phyloP scores from a whole-genome alignment of 1,140 invertebrate genomes.

The Drosophila takahashii region DNA sequence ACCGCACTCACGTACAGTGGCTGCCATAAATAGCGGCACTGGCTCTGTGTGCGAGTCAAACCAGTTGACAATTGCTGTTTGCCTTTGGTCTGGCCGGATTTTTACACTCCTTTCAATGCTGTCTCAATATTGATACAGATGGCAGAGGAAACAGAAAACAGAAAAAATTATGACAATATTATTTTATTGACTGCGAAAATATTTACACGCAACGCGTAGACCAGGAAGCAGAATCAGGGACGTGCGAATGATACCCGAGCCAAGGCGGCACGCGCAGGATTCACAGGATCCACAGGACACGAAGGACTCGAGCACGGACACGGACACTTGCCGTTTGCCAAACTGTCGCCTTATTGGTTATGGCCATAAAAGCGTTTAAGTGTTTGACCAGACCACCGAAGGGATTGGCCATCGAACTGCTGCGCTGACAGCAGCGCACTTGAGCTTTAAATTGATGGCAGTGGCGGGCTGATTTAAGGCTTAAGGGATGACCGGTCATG shows the following conservation, averaged over 20 bases:
- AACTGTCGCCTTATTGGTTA: conserved; percentile 68
- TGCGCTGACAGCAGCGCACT: conserved; percentile 12
- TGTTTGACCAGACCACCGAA: conserved; percentile 32
- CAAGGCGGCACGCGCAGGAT: conserved; percentile 57
- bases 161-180: conserved; percentile 80
- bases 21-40: conserved; percentile 53
- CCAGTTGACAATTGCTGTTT: conserved; percentile 51
- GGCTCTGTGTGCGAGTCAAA: conserved; percentile 17
- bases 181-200: conserved; percentile 83
- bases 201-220: conserved; percentile 72
- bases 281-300: conserved; percentile 18
- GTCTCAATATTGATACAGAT: conserved; percentile 72
- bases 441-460: conserved; percentile 46
- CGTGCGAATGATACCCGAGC: conserved; percentile 49
- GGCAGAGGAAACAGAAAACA: conserved; percentile 10
- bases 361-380: conserved; percentile 66
- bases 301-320: conserved; percentile 17
- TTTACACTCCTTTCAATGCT: conserved; percentile 73
- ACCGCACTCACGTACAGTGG: conserved; percentile 51
- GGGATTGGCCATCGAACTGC: conserved; percentile 20
- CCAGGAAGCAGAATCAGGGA: conserved; percentile 14
- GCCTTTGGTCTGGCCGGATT: conserved; percentile 66
- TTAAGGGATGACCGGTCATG: conserved; percentile 21
- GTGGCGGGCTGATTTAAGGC: conserved; percentile 26
- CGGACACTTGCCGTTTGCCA: conserved; percentile 24